Percentiles rank a stretch among this genome's conserved stretches.
Evolutionary conservation across 2,888 invertebrate species (phyloP).

Genomic region (Portevinia maculata): DNA sequence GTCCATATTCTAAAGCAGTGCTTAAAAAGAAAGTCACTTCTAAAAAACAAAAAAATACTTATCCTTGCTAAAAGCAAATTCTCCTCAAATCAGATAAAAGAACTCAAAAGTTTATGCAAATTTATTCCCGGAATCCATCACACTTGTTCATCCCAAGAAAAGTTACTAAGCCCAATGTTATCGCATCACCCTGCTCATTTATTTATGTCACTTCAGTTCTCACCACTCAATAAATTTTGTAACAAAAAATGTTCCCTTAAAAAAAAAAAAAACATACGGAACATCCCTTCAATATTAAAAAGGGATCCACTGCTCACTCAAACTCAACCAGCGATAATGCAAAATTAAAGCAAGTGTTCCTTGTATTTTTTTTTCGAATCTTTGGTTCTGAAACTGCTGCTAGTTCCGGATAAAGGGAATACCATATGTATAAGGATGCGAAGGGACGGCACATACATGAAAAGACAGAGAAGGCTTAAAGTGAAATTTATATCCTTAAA

Average conservation of each 20-base stretch:
- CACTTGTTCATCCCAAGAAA: constrained; percentile 24
- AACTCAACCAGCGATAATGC: constrained; percentile 53
- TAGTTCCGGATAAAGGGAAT: constrained; percentile 50
- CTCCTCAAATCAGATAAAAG: background rate
- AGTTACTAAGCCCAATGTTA: constrained; percentile 59
- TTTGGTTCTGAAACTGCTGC: constrained; percentile 22
- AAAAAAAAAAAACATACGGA: constrained; percentile 21
- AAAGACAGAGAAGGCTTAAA: constrained; percentile 77
- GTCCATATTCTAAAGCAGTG: background rate
- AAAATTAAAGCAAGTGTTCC: constrained; percentile 63
- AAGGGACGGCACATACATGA: constrained; percentile 30
- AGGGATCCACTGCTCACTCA: constrained; percentile 38
- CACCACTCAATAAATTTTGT: constrained; percentile 65
- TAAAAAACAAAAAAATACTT: background rate
- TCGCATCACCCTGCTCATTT: constrained; percentile 66
- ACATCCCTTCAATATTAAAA: constrained; percentile 49
- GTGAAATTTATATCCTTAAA: constrained; percentile 79
- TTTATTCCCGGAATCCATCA: constrained; percentile 67
- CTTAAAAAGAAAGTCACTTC: background rate
- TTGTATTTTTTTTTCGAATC: constrained; percentile 35
- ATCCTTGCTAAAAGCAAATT: background rate
- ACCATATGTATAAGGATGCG: constrained; percentile 60
- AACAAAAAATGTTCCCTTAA: constrained; percentile 13
- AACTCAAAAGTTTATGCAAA: constrained; percentile 46
- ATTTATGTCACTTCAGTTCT: constrained; percentile 72